Evolutionary conservation across 2,113 vertebrate genomes (phyloP).

Genomic region (Arizona elegans): DNA sequence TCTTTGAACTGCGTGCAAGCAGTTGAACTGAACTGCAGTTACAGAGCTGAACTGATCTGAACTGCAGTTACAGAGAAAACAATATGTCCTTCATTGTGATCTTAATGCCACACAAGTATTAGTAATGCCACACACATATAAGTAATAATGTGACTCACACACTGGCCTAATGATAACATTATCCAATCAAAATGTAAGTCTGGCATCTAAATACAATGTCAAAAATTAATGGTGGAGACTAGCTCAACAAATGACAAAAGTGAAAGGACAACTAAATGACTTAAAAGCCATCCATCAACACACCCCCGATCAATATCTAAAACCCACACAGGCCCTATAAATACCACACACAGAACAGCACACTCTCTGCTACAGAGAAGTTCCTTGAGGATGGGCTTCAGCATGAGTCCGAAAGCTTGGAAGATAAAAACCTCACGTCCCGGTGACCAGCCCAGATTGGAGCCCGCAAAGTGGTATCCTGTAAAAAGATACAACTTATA

Average conservation of each 20-base stretch:
- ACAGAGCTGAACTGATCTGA: neutral
- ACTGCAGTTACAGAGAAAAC: neutral
- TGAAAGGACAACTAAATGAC: too few species aligned
- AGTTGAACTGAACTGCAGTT: neutral
- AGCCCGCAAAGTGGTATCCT: neutral
- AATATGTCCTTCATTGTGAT: neutral
- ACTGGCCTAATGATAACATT: neutral
- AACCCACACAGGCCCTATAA: too few species aligned
- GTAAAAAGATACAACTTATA: neutral
- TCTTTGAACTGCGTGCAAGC: neutral
- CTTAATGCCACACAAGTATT: neutral
- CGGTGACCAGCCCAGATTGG: too few species aligned
- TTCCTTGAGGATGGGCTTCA: too few species aligned
- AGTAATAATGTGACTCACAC: neutral
- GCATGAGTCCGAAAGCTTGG: too few species aligned
- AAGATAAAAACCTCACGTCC: too few species aligned
- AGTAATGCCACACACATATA: too few species aligned
- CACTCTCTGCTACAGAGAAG: too few species aligned
- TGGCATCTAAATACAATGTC: neutral
- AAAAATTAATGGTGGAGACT: neutral
- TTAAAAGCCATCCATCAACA: too few species aligned
- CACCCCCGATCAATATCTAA: too few species aligned
- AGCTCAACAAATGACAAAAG: neutral
- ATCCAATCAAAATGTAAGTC: neutral
- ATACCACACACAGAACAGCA: too few species aligned